These are phyloP conservation scores for Microctenopoma steveboyesi DNA, from an alignment of 2,797 vertebrate species.

Conservation along the genomic window DNA sequence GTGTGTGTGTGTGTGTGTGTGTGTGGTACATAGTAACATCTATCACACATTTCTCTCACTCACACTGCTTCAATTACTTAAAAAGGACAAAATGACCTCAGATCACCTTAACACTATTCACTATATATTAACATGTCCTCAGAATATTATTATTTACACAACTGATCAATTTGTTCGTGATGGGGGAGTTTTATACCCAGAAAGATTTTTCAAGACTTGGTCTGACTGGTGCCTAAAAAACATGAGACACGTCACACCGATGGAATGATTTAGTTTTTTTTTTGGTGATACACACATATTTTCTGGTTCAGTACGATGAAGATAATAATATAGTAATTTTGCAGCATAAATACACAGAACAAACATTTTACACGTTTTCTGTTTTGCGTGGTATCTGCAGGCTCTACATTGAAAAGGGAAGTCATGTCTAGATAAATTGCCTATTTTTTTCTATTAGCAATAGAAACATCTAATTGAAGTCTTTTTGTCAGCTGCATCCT, in stretches of 20 bases:
- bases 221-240: conserved; percentile 12
- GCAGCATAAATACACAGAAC: conserved; percentile 7
- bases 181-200: not conserved
- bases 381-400: not conserved
- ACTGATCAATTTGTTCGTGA: conserved; percentile 11
- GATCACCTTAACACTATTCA: conserved; percentile 13
- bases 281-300: conserved; percentile 11
- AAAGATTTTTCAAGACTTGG: not conserved
- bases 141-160: conserved; percentile 4
- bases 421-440: not conserved
- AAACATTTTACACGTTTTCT: conserved; percentile 6
- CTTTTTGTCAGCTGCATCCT: conserved; percentile 6
- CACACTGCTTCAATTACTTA: conserved; percentile 30
- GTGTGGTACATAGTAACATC: conserved; percentile 33
- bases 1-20: not conserved
- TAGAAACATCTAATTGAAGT: conserved; percentile 21
- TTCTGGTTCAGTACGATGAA: conserved; percentile 24
- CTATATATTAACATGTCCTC: not conserved
- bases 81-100: conserved; percentile 44
- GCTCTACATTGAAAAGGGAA: conserved; percentile 10
- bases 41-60: conserved; percentile 25
- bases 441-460: conserved; percentile 1
- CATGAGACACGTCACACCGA: conserved; percentile 25
- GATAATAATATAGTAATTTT: no score
- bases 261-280: conserved; percentile 6